Evolutionary conservation across 2,888 invertebrate species (phyloP).

Genomic region (Drosophila anceps): DNA sequence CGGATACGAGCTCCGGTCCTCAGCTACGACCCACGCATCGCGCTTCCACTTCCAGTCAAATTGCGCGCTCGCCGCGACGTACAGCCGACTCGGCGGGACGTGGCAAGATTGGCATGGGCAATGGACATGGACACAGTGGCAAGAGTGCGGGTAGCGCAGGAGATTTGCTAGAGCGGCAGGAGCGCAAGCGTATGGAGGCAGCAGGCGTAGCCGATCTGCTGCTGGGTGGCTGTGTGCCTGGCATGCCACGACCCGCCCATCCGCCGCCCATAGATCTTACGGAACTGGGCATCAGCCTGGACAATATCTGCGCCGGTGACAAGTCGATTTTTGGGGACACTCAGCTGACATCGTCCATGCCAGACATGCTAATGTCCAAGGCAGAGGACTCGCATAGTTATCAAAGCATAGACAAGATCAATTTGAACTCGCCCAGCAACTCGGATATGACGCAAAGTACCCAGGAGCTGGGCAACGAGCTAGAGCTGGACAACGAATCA

Average conservation of each 20-base stretch:
- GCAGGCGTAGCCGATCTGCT: constrained; percentile 82
- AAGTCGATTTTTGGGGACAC: constrained; percentile 84
- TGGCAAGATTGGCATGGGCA: constrained; percentile 60
- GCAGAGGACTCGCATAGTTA: constrained; percentile 84
- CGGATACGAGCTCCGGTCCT: constrained; percentile 91
- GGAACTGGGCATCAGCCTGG: constrained; percentile 86
- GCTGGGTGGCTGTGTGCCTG: constrained; percentile 78
- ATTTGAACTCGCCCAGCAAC: constrained; percentile 83
- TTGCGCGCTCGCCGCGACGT: constrained; percentile 86
- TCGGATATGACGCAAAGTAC: constrained; percentile 84
- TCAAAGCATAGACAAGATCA: constrained; percentile 84
- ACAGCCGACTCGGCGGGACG: constrained; percentile 73
- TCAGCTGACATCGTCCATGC: constrained; percentile 87
- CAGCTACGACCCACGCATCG: constrained; percentile 87
- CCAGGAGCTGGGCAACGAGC: constrained; percentile 83
- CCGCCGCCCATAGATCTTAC: constrained; percentile 88
- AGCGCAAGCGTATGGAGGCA: constrained; percentile 76
- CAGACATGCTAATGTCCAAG: constrained; percentile 86
- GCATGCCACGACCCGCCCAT: constrained; percentile 86
- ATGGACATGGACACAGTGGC: constrained; percentile 35
- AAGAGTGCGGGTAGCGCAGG: constrained; percentile 80
- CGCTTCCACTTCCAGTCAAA: constrained; percentile 85
- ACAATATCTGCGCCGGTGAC: constrained; percentile 86
- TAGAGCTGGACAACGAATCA: constrained; percentile 81
- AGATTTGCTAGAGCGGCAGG: constrained; percentile 79